These are phyloP conservation scores for Enteromius paludinosus DNA, from an alignment of 2,797 vertebrate genomes.

Conservation along the genomic window DNA sequence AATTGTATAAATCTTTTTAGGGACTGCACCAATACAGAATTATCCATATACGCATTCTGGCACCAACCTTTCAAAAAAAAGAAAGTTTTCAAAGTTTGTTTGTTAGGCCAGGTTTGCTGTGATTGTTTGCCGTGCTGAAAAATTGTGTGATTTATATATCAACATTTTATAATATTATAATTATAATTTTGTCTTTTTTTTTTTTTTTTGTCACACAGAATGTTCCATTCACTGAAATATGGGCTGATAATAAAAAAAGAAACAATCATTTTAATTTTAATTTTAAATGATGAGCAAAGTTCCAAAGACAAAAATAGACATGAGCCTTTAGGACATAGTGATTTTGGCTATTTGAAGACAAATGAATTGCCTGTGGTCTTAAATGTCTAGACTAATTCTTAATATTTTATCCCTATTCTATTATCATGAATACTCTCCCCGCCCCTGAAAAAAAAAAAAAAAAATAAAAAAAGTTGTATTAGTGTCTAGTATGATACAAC, in stretches of 20 bases:
- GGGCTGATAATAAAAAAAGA: neutral
- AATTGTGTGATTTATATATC: neutral
- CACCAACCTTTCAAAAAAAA: neutral
- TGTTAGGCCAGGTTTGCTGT: neutral
- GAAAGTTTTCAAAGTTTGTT: neutral
- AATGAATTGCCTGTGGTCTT: slow-evolving; percentile 33
- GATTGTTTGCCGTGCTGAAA: neutral
- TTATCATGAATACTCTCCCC: neutral
- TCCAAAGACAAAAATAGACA: slow-evolving; percentile 32
- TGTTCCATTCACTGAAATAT: slow-evolving; percentile 2
- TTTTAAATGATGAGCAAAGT: slow-evolving; percentile 45
- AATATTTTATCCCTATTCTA: slow-evolving; percentile 21
- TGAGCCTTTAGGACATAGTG: slow-evolving; percentile 27
- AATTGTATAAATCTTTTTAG: neutral
- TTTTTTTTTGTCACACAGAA: neutral
- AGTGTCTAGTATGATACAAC: slow-evolving; percentile 11
- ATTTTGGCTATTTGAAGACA: slow-evolving; percentile 14
- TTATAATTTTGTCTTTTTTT: too few relatives aligned
- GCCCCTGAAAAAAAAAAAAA: too few relatives aligned
- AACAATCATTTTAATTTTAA: slow-evolving; percentile 9
- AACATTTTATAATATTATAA: neutral
- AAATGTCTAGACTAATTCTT: slow-evolving; percentile 37
- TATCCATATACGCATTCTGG: neutral
- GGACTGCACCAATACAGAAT: neutral
- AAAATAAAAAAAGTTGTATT: neutral